Evolutionary conservation across 1,140 invertebrate genomes (phyloP).

Genomic region (Polypedilum vanderplanki): DNA sequence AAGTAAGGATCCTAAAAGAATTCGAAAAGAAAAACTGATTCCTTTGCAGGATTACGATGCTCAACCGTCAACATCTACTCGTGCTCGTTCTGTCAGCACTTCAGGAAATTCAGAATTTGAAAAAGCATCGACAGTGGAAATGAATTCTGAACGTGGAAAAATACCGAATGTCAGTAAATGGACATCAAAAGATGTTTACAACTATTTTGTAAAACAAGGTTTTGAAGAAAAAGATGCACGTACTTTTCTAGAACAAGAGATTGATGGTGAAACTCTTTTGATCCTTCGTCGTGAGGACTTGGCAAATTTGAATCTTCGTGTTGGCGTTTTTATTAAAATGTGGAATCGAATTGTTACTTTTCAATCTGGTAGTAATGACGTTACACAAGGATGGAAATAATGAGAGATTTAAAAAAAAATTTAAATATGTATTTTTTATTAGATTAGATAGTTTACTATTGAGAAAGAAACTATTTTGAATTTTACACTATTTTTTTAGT

Average conservation of each 20-base stretch:
- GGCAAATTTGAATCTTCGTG: not conserved
- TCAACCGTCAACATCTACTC: not conserved
- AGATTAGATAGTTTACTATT: too few relatives aligned
- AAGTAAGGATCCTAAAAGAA: not conserved
- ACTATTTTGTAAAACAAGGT: not conserved
- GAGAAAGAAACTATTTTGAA: too few relatives aligned
- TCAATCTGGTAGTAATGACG: not conserved
- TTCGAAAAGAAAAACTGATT: not conserved
- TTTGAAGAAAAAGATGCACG: not conserved
- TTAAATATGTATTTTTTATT: too few relatives aligned
- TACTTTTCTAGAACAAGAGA: not conserved
- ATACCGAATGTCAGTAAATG: not conserved
- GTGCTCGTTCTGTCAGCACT: not conserved
- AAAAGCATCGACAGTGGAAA: not conserved
- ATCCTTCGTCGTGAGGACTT: not conserved
- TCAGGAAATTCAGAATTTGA: not conserved
- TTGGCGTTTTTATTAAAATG: not conserved
- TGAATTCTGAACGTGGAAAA: not conserved
- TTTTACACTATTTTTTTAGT: too few relatives aligned
- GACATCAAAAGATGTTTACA: not conserved
- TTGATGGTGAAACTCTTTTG: not conserved
- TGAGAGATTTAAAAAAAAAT: not conserved
- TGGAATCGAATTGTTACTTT: not conserved
- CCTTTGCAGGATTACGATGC: not conserved
- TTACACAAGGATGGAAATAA: constrained; percentile 4